Evolutionary conservation across 2,888 invertebrate genomes (phyloP), one percentile per base, ranked within the genome.

Genomic region (Homarus gammarus): DNA sequence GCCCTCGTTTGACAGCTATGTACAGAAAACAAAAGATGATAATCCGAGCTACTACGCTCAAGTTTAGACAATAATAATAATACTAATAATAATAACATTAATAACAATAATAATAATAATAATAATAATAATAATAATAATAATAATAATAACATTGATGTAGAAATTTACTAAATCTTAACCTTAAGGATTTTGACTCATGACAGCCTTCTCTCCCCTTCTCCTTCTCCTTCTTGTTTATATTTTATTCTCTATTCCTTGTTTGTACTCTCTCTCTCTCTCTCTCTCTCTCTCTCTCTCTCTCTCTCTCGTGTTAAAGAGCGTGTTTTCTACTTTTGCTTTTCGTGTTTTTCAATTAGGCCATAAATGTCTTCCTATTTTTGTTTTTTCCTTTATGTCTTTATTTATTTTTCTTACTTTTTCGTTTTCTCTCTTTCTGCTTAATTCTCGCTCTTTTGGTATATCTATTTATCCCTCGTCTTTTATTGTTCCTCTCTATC

Each of bases 1-100:
- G 88, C 88, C 88, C 88, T 89, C n/a, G 88, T 89, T 68, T 84
- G 88, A 89, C 88, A 89, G 88, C 88, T 89, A 89, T 89, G 84
- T 89, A 84, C 78, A 89, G 84, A 77, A 86, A n/a, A n/a, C n/a
- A n/a, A n/a, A 79, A 79, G 86, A 79, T 70, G 86, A 86, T 79
- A 44, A 64, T 51, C 33, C 36, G 77, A 83, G 88, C 83, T 64
- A 78, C 51, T 38, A 38, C 51, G 88, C 88, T 88, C 88, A 84
- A 56, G n/a, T n/a, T 84, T 84, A 84, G 84, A 64, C 51, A 83
- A 78, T 82, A 84, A 61, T 81, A 51, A 73, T 36, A 81, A n/a
- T n/a, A n/a, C n/a, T n/a, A n/a, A n/a, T n/a, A n/a, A n/a, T n/a
- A n/a, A n/a, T n/a, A n/a, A n/a, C n/a, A n/a, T 15, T 56, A 56